Base-by-base conservation (phyloP, 2,888 invertebrate genomes). In the Tiphia femorata region DNA sequence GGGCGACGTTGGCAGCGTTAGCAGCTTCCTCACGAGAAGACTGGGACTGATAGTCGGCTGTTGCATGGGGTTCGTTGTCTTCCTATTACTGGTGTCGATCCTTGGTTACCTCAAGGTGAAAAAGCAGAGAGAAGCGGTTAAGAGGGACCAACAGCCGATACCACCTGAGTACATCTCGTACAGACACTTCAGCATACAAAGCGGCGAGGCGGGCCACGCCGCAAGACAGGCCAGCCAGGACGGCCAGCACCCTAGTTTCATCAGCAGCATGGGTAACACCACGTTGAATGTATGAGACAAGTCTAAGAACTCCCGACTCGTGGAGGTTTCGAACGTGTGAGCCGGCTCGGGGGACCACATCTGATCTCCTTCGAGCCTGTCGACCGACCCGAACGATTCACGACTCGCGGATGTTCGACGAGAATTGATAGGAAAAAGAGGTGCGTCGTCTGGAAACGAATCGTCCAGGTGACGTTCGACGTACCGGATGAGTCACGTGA, bases 21-120 rank as follows among this genome's bases (percentile, higher is more conserved):
- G 90, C 66, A 92, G 92, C 58, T 90, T 95, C 76, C 86, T 95
- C 30, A 93, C 93, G 3, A 87, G 94, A 57, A 88, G 95, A 66
- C 86, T 95, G 52, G 94, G 95, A 23, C 88, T 95, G 65, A 93
- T 95, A 72, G 91, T 95, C 51, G 95, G 95, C 47, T 92, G 93
- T 80, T 93, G 92, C 78, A 89, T 95, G 86, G 94, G 94, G 49
- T 92, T 94, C 76, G 88, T 94, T 59, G 93, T 95, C 44, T 94
- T 95, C 79, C 88, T 95, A 48, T 90, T 94, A 20, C 86, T 95
- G 75, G 92, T 94, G 51, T 92, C 94, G n/a, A 90, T 92, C 40
- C 86, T 95, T 63, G 93, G 93, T 20, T 94, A 94, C 80, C 88
- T 94, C 62, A 94, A 95, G 84, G 88, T 93, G 62, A 92, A 95